Evolutionary conservation across 2,113 vertebrate genomes (phyloP), one percentile per base, ranked within the genome.

Genomic region (Nothoprocta pentlandii): DNA sequence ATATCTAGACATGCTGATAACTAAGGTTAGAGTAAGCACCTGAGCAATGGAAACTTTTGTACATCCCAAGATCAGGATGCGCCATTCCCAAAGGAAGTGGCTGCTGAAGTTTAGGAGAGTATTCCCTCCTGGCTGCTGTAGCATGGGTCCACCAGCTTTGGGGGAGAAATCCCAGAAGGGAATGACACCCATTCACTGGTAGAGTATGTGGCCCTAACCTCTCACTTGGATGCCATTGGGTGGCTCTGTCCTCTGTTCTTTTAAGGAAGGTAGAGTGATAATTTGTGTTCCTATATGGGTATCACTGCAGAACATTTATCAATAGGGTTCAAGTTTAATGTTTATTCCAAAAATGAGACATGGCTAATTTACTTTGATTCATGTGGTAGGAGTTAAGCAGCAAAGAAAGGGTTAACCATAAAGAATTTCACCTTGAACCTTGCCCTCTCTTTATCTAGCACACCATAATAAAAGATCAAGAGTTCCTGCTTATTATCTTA

Each of bases 401-500:
- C 94, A 92, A 89, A 34, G 93, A 76, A 97, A 90, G 97, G 97
- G 98, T 98, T 98, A 98, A 98, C 95, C 21, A 69, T 85, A 87
- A 97, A 97, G 96, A 83, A 96, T 97, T 97, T 97, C 96, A 97
- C 97, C 97, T 97, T 97, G 97, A 98, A 97, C 97, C 92, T 96
- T 80, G n/a, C 93, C 76, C 96, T 97, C 96, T 97, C 96, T 98
- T 98, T 98, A 98, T 98, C 98, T 97, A 96, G 95, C 96, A 90
- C 95, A 97, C 97, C 97, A 98, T 98, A 98, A 98, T 98, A 98
- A 97, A 96, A 98, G 98, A 98, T 98, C 98, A 98, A 98, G 98
- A 98, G 98, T 98, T 98, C 98, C 98, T 98, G 96, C 97, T 98
- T 97, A 98, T 98, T 98, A 98, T 98, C 97, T 97, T 98, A 98